Evolutionary conservation across 2,113 vertebrate species (phyloP), one percentile per base, ranked within the genome.

Genomic region (Candoia aspera): DNA sequence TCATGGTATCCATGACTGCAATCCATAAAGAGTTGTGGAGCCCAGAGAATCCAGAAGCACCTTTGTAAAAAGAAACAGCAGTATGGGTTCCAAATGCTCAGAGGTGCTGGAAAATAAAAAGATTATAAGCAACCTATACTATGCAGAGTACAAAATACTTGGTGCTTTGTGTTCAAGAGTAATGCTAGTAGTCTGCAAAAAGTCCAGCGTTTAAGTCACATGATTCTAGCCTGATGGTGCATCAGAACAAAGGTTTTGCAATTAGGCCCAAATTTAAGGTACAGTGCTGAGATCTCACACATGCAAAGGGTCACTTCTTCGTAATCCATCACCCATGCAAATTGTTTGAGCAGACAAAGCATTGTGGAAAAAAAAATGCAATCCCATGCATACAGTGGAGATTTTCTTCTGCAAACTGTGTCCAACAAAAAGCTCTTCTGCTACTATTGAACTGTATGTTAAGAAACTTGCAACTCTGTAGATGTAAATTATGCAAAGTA

Each of bases 41-140:
- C 8, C 53, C 23, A 58, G 10, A 49, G 24, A 49, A 8, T 58
- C 53, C 6, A 42, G 83, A 58, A 96, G 96, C 95, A 93, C 95
- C 8, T 90, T 90, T 90, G 37, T 6, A 85, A 91, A 73, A 55
- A 91, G 84, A 86, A 64, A 54, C 33, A 24, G 12, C 89, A 59
- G 33, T 15, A 24, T 58, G 57, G 8, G 10, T 64, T 64, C 58
- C 58, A 59, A 21, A 59, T 6, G 19, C 58, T 59, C 62, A 84
- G 33, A 84, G 23, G 49, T 85, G 10, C 79, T 53, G 37, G 29
- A 59, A 60, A 42, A 37, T 53, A 2, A 33, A 42, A 57, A 1
- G 4, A 90, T 15, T 23, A 6, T 29, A 59, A 84, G 29, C 55
- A 60, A 29, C 24, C 33, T 19, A 21, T 23, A 49, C 42, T 17